Conservation (phyloP, 1,140 invertebrate genomes). For the Belonocnema kinseyi region DNA sequence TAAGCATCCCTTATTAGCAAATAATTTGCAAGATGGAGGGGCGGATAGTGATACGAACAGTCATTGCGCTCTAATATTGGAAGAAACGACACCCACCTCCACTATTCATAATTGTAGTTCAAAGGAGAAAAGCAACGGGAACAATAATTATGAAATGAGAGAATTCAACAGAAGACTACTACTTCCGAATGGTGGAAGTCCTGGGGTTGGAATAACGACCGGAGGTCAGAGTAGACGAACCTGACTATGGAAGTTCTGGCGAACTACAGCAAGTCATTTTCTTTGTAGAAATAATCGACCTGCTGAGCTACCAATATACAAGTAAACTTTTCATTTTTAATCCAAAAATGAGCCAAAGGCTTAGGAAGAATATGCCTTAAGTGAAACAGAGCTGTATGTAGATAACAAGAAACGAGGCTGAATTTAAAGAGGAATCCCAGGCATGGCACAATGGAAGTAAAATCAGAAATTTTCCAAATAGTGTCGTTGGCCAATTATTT, state of each 20-base stretch:
- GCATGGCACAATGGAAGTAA: neutral
- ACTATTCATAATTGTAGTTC: constrained; percentile 67
- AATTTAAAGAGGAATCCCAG: constrained; percentile 2
- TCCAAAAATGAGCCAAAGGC: constrained; percentile 53
- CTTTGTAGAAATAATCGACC: constrained; percentile 67
- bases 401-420: constrained; percentile 26
- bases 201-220: constrained; percentile 58
- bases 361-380: constrained; percentile 54
- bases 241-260: constrained; percentile 75
- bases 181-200: constrained; percentile 66
- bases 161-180: constrained; percentile 76
- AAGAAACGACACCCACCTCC: constrained; percentile 69
- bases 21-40: constrained; percentile 75
- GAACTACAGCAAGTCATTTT: constrained; percentile 67
- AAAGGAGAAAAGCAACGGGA: constrained; percentile 81
- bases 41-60: constrained; percentile 81
- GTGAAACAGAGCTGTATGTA: constrained; percentile 48
- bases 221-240: constrained; percentile 67
- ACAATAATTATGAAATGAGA: constrained; percentile 86
- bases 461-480: neutral
- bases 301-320: constrained; percentile 66
- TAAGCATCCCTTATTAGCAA: constrained; percentile 72
- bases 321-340: constrained; percentile 54
- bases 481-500: neutral
- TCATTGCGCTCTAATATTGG: constrained; percentile 78